Evolutionary conservation across 30 jellyfish, hydroid and myxozoan genomes (phyloP), one percentile per base, ranked within the genome.

Genomic region (Catostylus mosaicus): DNA sequence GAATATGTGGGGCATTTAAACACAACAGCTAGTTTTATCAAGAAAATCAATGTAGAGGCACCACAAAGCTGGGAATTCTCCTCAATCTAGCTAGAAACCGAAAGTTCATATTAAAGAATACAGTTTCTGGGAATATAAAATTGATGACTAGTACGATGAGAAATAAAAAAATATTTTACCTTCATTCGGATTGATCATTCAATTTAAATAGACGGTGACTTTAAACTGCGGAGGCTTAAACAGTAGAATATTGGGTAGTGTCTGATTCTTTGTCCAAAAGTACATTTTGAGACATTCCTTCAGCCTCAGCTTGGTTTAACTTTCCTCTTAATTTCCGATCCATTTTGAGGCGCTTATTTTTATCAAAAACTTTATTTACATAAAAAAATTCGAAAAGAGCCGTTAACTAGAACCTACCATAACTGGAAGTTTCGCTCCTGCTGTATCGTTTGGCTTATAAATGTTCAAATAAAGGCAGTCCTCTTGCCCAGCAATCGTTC

Each of bases 391-490:
- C 14, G 26, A 50, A 50, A 18, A 3, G 20, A 50, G 63, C n/a
- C n/a, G n/a, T n/a, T n/a, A n/a, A n/a, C n/a, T n/a, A n/a, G 24
- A 0, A 47, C 73, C 27, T 56, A 73, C 85, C 85, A 73, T 73
- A 2, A 73, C 85, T 2, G 78, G 68, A 23, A 63, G 40, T 35
- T 77, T 60, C 18, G 35, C 43, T 30, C 37, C 33, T 2, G 77
- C 40, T 19, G 88, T 38, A 30, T 18, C 36, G 33, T 70, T 63
- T 50, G 79, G 88, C 22, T 70, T 35, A 33, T 7, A 23, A 27
- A 77, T 40, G 30, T 47, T 54, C 33, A 77, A 52, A 48, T 59
- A 59, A 38, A 77, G 36, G 29, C 88, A 77, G 23, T 77, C 88
- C 70, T 77, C 88, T 12, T 1, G 33, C 33, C 77, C 78, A 7